Conservation (phyloP, 2,113 vertebrate genomes). For the Tetraodon nigroviridis region DNA sequence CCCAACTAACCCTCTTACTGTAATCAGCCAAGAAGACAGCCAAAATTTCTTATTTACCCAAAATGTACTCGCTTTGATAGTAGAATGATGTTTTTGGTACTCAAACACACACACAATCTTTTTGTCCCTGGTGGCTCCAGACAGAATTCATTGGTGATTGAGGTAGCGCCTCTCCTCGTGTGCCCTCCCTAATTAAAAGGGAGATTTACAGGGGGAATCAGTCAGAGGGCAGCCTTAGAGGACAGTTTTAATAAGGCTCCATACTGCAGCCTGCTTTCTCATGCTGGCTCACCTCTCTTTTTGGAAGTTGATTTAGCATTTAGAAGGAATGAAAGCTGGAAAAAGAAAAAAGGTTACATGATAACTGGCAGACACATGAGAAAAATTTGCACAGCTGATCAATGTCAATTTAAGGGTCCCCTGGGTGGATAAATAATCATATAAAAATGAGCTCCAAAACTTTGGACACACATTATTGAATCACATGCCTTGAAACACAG, state of each 20-base stretch:
- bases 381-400: slow-evolving; percentile 38
- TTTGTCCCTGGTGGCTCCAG: slow-evolving; percentile 17
- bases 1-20: too few relatives aligned
- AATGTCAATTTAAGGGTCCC: slow-evolving; percentile 33
- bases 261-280: slow-evolving; percentile 41
- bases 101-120: slow-evolving; percentile 1
- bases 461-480: slow-evolving; percentile 35
- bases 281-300: slow-evolving; percentile 39
- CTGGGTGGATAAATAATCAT: slow-evolving; percentile 27
- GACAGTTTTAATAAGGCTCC: slow-evolving; percentile 71
- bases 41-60: too few relatives aligned
- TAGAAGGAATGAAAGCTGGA: slow-evolving; percentile 44
- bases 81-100: too few relatives aligned
- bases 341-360: slow-evolving; percentile 47
- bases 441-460: slow-evolving; percentile 35
- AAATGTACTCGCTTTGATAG: too few relatives aligned
- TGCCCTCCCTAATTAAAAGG: slow-evolving; percentile 74
- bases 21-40: too few relatives aligned
- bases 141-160: slow-evolving; percentile 53
- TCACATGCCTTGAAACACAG: slow-evolving; percentile 35
- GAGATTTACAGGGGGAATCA: slow-evolving; percentile 73
- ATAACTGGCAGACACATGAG: slow-evolving; percentile 55
- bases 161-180: slow-evolving; percentile 51
- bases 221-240: slow-evolving; percentile 67
- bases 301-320: slow-evolving; percentile 51